Evolutionary conservation across 2,888 invertebrate species (phyloP).

Genomic region (Euzophera pinguis): DNA sequence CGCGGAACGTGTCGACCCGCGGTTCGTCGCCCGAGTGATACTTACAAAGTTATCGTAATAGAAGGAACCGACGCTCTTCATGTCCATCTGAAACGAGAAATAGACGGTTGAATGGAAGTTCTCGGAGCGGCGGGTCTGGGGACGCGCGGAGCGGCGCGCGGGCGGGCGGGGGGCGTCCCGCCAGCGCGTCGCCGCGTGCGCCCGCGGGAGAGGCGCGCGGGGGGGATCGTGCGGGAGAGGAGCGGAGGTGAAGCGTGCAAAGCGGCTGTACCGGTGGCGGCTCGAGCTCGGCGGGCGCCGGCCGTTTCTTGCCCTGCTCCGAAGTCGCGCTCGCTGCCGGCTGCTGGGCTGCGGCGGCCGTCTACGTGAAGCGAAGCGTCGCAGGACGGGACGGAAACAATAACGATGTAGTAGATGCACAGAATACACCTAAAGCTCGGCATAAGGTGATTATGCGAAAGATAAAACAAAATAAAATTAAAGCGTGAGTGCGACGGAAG

Average conservation of each 20-base stretch:
- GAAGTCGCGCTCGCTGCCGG: constrained; percentile 82
- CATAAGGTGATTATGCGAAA: constrained; percentile 77
- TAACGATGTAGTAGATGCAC: constrained; percentile 80
- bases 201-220: constrained; percentile 44
- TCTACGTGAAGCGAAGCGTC: constrained; percentile 80
- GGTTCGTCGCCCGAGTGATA: constrained; percentile 54
- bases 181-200: constrained; percentile 44
- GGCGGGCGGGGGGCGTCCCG: constrained; percentile 50
- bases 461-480: constrained; percentile 72
- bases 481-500: constrained; percentile 81
- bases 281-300: constrained; percentile 82
- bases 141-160: constrained; percentile 33
- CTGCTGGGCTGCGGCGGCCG: constrained; percentile 81
- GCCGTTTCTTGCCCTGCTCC: constrained; percentile 97
- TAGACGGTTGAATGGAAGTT: constrained; percentile 63
- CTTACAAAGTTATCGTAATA: constrained; percentile 98
- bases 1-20: neutral
- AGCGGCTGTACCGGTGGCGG: constrained; percentile 94
- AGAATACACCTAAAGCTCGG: constrained; percentile 80
- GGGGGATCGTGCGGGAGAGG: constrained; percentile 42
- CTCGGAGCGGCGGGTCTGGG: constrained; percentile 32
- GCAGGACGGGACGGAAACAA: constrained; percentile 80
- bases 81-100: constrained; percentile 93
- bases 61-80: constrained; percentile 97
- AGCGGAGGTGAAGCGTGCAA: constrained; percentile 82